phyloP scores from a whole-genome alignment of 2,113 vertebrate genomes.

The Gymnocephalus cernua region DNA sequence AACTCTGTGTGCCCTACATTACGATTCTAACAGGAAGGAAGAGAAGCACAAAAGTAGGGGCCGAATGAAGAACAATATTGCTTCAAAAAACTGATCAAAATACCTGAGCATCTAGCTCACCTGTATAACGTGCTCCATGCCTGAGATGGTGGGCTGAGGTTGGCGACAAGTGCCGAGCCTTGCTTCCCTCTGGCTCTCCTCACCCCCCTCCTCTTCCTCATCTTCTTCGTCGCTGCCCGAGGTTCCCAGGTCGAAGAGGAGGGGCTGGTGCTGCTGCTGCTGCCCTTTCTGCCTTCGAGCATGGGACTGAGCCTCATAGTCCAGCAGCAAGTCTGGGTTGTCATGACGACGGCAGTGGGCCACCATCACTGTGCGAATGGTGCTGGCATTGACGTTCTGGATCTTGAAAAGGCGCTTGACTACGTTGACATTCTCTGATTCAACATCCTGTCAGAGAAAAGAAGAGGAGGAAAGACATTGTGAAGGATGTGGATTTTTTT shows the following conservation, averaged over 20 bases:
- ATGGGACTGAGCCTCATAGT: constrained; percentile 84
- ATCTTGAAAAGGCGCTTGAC: constrained; percentile 99
- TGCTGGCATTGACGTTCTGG: constrained; percentile 97
- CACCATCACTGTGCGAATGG: constrained; percentile 96
- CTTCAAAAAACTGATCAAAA: not conserved
- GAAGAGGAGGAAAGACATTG: not conserved
- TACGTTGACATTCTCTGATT: constrained; percentile 96
- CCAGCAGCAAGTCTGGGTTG: constrained; percentile 90
- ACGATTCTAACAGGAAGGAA: constrained; percentile 52
- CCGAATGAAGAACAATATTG: not conserved
- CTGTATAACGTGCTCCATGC: constrained; percentile 82
- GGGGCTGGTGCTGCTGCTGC: constrained; percentile 74
- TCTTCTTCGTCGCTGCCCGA: constrained; percentile 85
- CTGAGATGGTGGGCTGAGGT: constrained; percentile 57
- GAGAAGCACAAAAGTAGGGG: not conserved
- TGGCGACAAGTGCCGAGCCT: constrained; percentile 50
- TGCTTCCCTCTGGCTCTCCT: constrained; percentile 19
- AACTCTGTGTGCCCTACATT: constrained; percentile 77
- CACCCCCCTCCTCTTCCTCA: constrained; percentile 56
- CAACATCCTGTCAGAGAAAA: constrained; percentile 86
- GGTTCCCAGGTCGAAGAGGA: constrained; percentile 86
- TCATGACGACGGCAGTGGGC: constrained; percentile 93
- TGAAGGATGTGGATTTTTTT: not conserved
- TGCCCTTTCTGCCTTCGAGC: constrained; percentile 58
- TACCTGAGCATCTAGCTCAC: constrained; percentile 48